Evolutionary conservation across 2,113 vertebrate genomes (phyloP).

Genomic region (Onychostruthus taczanowskii): DNA sequence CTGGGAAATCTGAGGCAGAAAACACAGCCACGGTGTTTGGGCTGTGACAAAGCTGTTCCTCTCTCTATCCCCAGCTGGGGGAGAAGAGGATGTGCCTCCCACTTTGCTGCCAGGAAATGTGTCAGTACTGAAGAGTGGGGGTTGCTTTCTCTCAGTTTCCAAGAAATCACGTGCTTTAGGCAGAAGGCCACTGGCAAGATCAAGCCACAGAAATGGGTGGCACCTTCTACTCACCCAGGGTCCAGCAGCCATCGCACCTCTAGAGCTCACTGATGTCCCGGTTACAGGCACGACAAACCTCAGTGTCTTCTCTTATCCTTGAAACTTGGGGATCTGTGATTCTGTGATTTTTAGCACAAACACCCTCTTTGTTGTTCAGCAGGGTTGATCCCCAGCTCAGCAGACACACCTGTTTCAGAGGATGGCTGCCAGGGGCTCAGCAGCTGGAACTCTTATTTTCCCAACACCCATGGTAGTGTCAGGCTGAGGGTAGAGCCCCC

Average conservation of each 20-base stretch:
- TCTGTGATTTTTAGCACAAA: not conserved
- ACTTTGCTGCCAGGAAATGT: accelerated
- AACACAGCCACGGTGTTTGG: accelerated
- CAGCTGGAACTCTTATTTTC: not conserved
- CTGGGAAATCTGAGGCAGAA: not conserved
- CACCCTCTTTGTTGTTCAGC: not conserved
- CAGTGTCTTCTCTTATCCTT: not conserved
- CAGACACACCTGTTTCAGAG: not conserved
- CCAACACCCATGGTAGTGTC: too few relatives aligned
- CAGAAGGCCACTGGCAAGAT: not conserved
- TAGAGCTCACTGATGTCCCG: not conserved
- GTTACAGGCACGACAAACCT: not conserved
- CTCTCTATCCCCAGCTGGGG: not conserved
- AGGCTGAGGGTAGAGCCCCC: not conserved
- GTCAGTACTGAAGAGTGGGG: accelerated
- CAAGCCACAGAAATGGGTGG: accelerated
- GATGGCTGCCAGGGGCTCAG: not conserved
- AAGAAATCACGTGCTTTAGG: not conserved
- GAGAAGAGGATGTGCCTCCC: not conserved
- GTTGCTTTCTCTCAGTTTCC: not conserved
- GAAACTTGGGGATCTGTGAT: not conserved
- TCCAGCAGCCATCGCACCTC: not conserved
- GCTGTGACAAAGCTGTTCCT: not conserved
- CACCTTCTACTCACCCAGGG: not conserved
- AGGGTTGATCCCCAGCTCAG: not conserved